Conservation (phyloP, 2,113 vertebrate genomes). For the Macquaria australasica region DNA sequence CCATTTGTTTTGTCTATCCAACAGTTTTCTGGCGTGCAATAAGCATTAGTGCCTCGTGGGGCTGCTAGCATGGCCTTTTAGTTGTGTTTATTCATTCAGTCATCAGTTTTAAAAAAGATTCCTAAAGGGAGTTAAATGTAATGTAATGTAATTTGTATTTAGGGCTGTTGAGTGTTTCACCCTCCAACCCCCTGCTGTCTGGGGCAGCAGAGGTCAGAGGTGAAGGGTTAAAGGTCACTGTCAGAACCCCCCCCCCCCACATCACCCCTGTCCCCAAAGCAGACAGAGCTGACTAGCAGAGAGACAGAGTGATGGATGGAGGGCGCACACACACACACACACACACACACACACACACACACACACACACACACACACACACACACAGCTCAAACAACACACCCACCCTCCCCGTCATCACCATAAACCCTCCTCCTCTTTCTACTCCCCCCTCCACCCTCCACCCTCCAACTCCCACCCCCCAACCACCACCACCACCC, state of each 20-base stretch:
- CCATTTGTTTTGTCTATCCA: background rate
- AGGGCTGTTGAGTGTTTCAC: constrained; percentile 37
- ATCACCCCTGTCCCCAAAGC: constrained; percentile 51
- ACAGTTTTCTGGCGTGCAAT: constrained; percentile 18
- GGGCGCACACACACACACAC: constrained; percentile 38
- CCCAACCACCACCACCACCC: background rate
- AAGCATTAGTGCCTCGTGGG: constrained; percentile 10
- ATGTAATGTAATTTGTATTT: constrained; percentile 67
- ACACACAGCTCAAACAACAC: constrained; percentile 54
- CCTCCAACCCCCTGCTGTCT: constrained; percentile 34
- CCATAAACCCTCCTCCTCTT: constrained; percentile 39
- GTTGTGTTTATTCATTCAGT: constrained; percentile 39
- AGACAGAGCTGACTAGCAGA: constrained; percentile 64
- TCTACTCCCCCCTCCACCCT: constrained; percentile 3
- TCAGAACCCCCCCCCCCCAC: constrained; percentile 38
- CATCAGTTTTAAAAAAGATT: constrained; percentile 37
- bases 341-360: constrained; percentile 44
- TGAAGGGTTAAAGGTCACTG: constrained; percentile 77
- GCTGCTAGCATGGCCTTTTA: constrained; percentile 6
- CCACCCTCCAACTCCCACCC: background rate
- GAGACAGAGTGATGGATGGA: constrained; percentile 81
- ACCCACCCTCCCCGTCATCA: constrained; percentile 53
- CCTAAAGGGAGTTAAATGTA: constrained; percentile 49
- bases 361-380: constrained; percentile 38
- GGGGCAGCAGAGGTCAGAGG: constrained; percentile 54